Evolutionary conservation across 2,888 invertebrate species (phyloP).

Genomic region (Clepsis dumicolana): DNA sequence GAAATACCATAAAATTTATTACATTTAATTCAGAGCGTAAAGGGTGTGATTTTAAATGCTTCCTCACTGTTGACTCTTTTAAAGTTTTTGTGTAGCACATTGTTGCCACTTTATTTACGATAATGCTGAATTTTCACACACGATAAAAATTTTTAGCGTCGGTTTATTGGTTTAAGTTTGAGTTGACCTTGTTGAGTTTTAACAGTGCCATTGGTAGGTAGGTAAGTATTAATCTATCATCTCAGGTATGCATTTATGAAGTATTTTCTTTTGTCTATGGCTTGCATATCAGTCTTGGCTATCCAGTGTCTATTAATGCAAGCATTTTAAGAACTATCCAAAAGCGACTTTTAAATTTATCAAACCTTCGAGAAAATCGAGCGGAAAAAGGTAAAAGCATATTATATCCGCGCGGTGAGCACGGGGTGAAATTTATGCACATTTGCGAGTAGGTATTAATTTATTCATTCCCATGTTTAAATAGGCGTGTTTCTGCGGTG

Average conservation of each 20-base stretch:
- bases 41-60: slow-evolving; percentile 43
- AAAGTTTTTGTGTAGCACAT: slow-evolving; percentile 38
- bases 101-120: slow-evolving; percentile 46
- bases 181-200: background rate
- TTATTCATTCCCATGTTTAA: slow-evolving; percentile 15
- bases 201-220: no score
- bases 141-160: slow-evolving; percentile 41
- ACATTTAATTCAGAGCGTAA: slow-evolving; percentile 37
- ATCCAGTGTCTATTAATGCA: no score
- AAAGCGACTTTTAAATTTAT: no score
- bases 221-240: no score
- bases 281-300: no score
- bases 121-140: slow-evolving; percentile 45
- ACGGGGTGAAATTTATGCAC: slow-evolving; percentile 3
- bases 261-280: no score
- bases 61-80: slow-evolving; percentile 26
- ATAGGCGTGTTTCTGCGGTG: slow-evolving; percentile 11
- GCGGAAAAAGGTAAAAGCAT: background rate
- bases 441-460: slow-evolving; percentile 12
- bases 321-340: no score
- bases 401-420: background rate
- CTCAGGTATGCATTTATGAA: no score
- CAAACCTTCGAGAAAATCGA: background rate
- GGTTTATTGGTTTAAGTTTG: slow-evolving; percentile 8
- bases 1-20: slow-evolving; percentile 35